Evolutionary conservation across 2,113 vertebrate species (phyloP).

Genomic region (Galbula dea): DNA sequence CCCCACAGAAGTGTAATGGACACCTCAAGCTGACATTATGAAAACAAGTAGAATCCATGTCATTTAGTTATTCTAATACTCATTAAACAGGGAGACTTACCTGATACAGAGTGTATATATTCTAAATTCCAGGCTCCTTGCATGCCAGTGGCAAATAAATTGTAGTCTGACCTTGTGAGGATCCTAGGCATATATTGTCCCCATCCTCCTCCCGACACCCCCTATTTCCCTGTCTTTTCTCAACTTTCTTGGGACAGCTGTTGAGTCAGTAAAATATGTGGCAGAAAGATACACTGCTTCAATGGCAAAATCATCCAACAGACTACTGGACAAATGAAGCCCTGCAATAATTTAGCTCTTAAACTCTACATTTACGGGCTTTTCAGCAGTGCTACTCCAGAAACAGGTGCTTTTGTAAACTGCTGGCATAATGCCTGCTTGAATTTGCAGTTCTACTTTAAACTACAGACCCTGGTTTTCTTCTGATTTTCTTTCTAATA

Average conservation of each 20-base stretch:
- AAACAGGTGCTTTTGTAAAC: background rate
- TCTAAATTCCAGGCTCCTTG: background rate
- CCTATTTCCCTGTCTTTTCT: background rate
- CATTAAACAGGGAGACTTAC: background rate
- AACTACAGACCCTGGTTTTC: background rate
- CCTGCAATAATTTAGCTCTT: background rate
- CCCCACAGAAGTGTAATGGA: background rate
- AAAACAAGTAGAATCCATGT: background rate
- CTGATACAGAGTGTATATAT: background rate
- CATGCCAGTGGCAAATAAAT: background rate
- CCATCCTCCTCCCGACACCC: background rate
- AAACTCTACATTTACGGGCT: rapidly evolving
- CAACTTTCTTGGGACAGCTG: background rate
- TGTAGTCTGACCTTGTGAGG: background rate
- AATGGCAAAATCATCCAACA: background rate
- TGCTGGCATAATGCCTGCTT: background rate
- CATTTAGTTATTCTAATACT: background rate
- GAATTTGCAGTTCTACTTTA: background rate
- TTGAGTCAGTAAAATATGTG: background rate
- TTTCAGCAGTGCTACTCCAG: background rate
- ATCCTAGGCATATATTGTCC: background rate
- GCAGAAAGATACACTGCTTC: background rate
- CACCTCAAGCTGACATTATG: background rate
- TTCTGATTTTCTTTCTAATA: background rate
- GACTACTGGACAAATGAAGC: background rate